Conservation (phyloP, 2,888 invertebrate species). For the Cheiracanthium punctorium region DNA sequence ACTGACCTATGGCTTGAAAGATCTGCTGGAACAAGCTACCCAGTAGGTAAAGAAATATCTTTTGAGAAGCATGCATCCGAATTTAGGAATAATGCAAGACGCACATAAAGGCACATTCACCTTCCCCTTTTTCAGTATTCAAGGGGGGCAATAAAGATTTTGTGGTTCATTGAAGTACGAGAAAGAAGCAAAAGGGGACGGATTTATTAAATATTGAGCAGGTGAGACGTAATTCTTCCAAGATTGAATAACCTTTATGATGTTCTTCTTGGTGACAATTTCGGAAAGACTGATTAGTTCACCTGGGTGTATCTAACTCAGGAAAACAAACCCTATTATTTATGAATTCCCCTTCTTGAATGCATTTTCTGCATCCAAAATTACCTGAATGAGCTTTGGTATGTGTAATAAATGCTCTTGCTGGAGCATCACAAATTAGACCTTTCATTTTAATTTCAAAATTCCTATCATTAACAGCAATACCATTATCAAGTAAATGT, state of each 20-base stretch:
- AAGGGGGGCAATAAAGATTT: too few relatives aligned
- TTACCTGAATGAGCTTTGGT: background rate
- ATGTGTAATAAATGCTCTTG: background rate
- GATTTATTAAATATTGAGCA: too few relatives aligned
- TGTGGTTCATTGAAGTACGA: too few relatives aligned
- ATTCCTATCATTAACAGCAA: background rate
- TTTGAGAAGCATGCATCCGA: too few relatives aligned
- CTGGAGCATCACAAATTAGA: background rate
- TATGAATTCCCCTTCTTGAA: background rate
- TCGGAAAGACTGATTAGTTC: constrained; percentile 69
- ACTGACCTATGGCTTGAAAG: too few relatives aligned
- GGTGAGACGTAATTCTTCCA: constrained; percentile 69
- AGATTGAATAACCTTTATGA: constrained; percentile 62
- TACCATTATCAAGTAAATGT: background rate
- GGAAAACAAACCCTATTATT: background rate
- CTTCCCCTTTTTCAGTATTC: too few relatives aligned
- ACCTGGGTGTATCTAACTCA: too few relatives aligned
- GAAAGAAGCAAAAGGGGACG: too few relatives aligned
- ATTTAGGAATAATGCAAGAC: too few relatives aligned
- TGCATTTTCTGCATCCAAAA: background rate
- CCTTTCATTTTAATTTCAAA: background rate
- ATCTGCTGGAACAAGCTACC: too few relatives aligned
- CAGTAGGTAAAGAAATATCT: too few relatives aligned
- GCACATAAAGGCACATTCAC: too few relatives aligned
- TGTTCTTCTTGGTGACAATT: constrained; percentile 70